Percentiles rank a stretch among this genome's conserved stretches.
These are phyloP conservation scores for Agrilus cyanescens DNA, from an alignment of 2,888 invertebrate species.

Conservation along the genomic window DNA sequence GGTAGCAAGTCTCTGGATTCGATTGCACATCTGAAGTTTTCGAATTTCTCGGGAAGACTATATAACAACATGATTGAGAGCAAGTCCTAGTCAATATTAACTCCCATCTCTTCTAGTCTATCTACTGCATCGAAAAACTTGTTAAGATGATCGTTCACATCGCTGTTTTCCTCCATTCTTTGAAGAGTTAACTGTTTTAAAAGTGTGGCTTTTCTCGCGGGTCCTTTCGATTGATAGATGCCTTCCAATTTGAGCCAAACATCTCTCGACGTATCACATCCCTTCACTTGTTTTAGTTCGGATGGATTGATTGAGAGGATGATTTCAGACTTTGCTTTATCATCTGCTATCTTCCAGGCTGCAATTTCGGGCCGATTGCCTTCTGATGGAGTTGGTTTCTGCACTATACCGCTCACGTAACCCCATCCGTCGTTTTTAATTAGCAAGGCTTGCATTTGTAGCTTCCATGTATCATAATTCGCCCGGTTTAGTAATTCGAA, in stretches of 20 bases:
- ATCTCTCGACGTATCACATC: background rate
- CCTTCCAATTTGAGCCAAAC: background rate
- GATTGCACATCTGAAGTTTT: conserved; percentile 27
- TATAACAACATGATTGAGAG: conserved; percentile 25
- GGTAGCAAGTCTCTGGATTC: conserved; percentile 26
- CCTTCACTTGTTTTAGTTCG: background rate
- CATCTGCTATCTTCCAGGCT: background rate
- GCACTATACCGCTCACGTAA: background rate
- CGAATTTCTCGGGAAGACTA: conserved; percentile 23
- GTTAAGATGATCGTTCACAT: conserved; percentile 25
- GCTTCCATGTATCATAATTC: background rate
- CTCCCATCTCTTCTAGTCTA: conserved; percentile 24
- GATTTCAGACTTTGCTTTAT: background rate
- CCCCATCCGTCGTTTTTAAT: background rate
- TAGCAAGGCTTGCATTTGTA: background rate
- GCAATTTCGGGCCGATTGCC: background rate
- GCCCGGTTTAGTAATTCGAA: no score
- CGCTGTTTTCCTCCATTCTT: conserved; percentile 23
- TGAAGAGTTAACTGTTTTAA: conserved; percentile 20
- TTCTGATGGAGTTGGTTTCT: no score
- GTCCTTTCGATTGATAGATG: background rate
- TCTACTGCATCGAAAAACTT: conserved; percentile 27
- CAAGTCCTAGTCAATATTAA: conserved; percentile 15
- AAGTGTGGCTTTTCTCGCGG: background rate
- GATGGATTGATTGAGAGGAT: background rate